Evolutionary conservation across 2,113 vertebrate genomes (phyloP).

Genomic region (Brachionichthys hirsutus): DNA sequence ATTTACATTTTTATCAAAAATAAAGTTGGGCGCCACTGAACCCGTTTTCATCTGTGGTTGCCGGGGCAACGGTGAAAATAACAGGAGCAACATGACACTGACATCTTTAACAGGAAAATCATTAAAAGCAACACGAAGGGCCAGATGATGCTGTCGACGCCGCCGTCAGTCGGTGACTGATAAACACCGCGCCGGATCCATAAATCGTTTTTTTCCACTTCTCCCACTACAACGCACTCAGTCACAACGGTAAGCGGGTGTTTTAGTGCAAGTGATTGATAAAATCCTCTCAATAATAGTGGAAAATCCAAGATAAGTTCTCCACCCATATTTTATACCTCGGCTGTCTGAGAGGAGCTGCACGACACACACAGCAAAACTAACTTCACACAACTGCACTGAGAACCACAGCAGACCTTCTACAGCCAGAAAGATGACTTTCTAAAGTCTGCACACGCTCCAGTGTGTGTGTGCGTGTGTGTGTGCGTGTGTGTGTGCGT

Average conservation of each 20-base stretch:
- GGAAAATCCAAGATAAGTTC: too few species aligned
- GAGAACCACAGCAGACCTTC: slow-evolving; percentile 58
- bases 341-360: slow-evolving; percentile 44
- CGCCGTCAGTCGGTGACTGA: slow-evolving; percentile 66
- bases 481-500: too few species aligned
- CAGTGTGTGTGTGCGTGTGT: slow-evolving; percentile 57
- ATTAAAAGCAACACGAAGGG: slow-evolving; percentile 70
- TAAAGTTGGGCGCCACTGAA: slow-evolving; percentile 64
- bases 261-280: slow-evolving; percentile 65
- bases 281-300: slow-evolving; percentile 66
- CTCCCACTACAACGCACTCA: slow-evolving; percentile 55
- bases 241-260: slow-evolving; percentile 47
- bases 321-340: slow-evolving; percentile 56
- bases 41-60: slow-evolving; percentile 40
- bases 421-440: slow-evolving; percentile 60
- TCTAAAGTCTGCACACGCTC: slow-evolving; percentile 67
- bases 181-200: slow-evolving; percentile 66
- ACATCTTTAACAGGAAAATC: slow-evolving; percentile 72
- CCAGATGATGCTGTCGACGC: slow-evolving; percentile 70
- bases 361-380: too few species aligned
- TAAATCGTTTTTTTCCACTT: slow-evolving; percentile 61
- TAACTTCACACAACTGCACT: slow-evolving; percentile 53
- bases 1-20: slow-evolving; percentile 78
- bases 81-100: slow-evolving; percentile 65
- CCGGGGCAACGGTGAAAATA: slow-evolving; percentile 58